These are phyloP conservation scores for Eledone cirrhosa DNA, from an alignment of 2,888 invertebrate species.

Conservation along the genomic window DNA sequence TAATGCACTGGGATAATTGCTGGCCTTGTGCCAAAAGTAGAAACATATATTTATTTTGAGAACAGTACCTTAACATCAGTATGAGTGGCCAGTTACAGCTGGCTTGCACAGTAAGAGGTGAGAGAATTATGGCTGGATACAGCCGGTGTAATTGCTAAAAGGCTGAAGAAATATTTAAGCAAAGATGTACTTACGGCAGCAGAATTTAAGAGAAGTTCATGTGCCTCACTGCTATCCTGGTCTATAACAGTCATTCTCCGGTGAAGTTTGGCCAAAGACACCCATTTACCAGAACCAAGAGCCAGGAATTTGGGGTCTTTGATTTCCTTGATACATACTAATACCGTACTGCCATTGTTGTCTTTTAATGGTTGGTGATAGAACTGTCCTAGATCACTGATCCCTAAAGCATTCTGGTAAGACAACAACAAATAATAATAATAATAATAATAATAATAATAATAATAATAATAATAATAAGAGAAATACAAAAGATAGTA, in stretches of 20 bases:
- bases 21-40: no score
- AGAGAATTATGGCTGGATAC: no score
- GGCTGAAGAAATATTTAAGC: no score
- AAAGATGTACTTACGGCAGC: conserved; percentile 73
- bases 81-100: no score
- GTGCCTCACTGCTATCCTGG: conserved; percentile 64
- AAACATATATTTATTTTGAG: no score
- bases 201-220: conserved; percentile 71
- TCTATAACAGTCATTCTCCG: conserved; percentile 68
- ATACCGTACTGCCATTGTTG: conserved; percentile 86
- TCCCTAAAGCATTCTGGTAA: conserved; percentile 82
- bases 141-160: no score
- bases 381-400: conserved; percentile 93
- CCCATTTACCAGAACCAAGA: conserved; percentile 87
- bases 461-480: no score
- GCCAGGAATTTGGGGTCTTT: conserved; percentile 82
- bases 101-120: no score
- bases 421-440: conserved; percentile 18
- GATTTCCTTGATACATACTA: conserved; percentile 81
- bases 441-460: no score
- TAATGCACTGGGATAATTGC: no score
- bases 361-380: conserved; percentile 91
- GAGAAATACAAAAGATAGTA: no score
- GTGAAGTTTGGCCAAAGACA: conserved; percentile 85
- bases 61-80: no score